phyloP scores from a whole-genome alignment of 1,140 invertebrate genomes.

The Procambarus clarkii region DNA sequence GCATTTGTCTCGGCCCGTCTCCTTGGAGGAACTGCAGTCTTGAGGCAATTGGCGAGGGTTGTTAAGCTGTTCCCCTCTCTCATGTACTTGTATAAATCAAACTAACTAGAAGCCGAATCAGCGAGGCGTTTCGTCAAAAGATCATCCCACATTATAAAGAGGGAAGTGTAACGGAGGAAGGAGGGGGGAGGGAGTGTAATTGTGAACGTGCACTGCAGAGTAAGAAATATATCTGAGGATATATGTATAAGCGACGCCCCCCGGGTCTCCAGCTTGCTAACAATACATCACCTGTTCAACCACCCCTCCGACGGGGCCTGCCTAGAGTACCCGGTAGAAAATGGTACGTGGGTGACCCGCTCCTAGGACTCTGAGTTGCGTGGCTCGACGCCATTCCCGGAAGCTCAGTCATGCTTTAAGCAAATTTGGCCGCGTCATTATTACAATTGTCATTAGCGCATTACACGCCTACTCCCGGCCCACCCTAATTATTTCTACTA shows the following conservation, averaged over 20 bases:
- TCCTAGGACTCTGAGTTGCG: neutral
- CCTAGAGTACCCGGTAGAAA: neutral
- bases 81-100: neutral
- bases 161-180: neutral
- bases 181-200: neutral
- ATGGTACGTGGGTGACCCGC: neutral
- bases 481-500: slow-evolving; percentile 14
- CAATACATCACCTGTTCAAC: neutral
- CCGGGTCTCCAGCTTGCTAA: neutral
- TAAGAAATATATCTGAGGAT: neutral
- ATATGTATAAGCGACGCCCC: neutral
- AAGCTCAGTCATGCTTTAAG: neutral
- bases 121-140: neutral
- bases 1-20: neutral
- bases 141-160: neutral
- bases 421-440: slow-evolving; percentile 1
- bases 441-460: neutral
- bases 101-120: neutral
- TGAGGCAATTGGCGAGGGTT: neutral
- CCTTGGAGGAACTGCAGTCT: neutral
- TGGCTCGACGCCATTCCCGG: neutral
- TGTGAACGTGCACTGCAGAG: neutral
- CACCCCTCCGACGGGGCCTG: neutral
- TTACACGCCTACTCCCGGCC: neutral
- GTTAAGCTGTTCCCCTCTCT: neutral